Base-by-base conservation (phyloP, 2,888 invertebrate genomes). In the Limnephilus lunatus region DNA sequence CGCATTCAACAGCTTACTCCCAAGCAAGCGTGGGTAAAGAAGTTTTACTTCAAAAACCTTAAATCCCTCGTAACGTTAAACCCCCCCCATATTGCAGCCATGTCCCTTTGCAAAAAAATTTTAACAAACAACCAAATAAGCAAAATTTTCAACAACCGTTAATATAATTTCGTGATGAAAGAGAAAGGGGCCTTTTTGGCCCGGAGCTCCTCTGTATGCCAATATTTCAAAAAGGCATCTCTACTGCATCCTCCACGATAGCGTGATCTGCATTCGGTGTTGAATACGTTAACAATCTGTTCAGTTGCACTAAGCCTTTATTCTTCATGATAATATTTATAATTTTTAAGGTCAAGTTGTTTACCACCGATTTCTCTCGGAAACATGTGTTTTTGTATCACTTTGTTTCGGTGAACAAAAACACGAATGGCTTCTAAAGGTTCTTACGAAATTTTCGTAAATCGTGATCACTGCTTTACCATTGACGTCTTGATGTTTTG, bases 301-400 rank as follows among this genome's bases (percentile, higher is more conserved):
- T 68, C 68, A 25, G n/a, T n/a, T n/a, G 68, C 68, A 68, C 68
- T 25, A 9, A 68, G 68, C 25, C 19, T 25, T 25, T 68, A 68
- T 68, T 68, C 68, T 68, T n/a, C 25, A 68, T 25, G 19, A 68
- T 82, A 68, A 68, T 32, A 19, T 82, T 32, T 82, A 19, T 82
- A 15, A 82, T 82, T 82, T 82, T 82, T 82, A 82, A 82, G 82
- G 82, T 82, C 82, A 82, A 31, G 82, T 82, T 32, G 82, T 82
- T 82, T 82, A 82, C 30, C 82, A 14, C 19, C 31, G 82, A 31
- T 82, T 82, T 82, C 82, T 82, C 82, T 82, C 32, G 15, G 32
- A 82, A 32, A 82, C 5, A 32, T 82, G 32, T 7, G 82, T 32
- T 82, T 32, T 31, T 32, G 82, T 68, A 68, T 68, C 9, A 68